A percentile compares a stretch with the other conserved stretches of the same genome.
Conservation (phyloP, 2,888 invertebrate species). For the Pristionchus mayeri region DNA sequence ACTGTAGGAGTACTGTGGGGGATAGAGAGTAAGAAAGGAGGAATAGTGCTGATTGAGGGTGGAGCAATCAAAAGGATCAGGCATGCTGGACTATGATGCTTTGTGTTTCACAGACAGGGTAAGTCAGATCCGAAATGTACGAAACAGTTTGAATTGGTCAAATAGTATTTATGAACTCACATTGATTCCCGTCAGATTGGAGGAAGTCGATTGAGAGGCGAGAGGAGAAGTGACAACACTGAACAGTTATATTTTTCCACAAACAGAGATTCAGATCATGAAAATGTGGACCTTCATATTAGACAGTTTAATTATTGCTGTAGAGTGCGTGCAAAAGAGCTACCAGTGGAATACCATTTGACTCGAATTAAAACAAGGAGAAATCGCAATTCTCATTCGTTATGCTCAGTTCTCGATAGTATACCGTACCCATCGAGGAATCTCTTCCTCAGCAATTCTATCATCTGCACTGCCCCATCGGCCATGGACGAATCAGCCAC, state of each 20-base stretch:
- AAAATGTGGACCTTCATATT: too few relatives aligned
- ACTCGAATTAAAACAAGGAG: too few relatives aligned
- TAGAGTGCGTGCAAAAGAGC: too few relatives aligned
- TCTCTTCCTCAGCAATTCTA: slow-evolving; percentile 91
- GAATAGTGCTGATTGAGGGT: too few relatives aligned
- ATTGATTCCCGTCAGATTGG: slow-evolving; percentile 20
- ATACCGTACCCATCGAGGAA: slow-evolving; percentile 84
- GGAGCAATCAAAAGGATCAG: neutral
- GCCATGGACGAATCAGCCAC: slow-evolving; percentile 61
- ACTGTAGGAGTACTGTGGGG: neutral
- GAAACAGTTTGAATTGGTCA: too few relatives aligned
- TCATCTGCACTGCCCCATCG: slow-evolving; percentile 88
- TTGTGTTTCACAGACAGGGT: neutral
- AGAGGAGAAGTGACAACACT: slow-evolving; percentile 36
- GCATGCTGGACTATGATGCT: neutral
- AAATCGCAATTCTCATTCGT: too few relatives aligned
- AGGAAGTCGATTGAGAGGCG: slow-evolving; percentile 40
- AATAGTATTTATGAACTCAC: neutral
- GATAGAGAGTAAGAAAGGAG: neutral
- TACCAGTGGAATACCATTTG: too few relatives aligned
- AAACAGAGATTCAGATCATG: too few relatives aligned
- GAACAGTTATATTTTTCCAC: too few relatives aligned
- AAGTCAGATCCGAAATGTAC: too few relatives aligned
- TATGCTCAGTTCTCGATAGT: too few relatives aligned
- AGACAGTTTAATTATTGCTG: too few relatives aligned